Evolutionary conservation across 2,113 vertebrate species (phyloP), one percentile per base, ranked within the genome.

Genomic region (Oreotragus oreotragus): DNA sequence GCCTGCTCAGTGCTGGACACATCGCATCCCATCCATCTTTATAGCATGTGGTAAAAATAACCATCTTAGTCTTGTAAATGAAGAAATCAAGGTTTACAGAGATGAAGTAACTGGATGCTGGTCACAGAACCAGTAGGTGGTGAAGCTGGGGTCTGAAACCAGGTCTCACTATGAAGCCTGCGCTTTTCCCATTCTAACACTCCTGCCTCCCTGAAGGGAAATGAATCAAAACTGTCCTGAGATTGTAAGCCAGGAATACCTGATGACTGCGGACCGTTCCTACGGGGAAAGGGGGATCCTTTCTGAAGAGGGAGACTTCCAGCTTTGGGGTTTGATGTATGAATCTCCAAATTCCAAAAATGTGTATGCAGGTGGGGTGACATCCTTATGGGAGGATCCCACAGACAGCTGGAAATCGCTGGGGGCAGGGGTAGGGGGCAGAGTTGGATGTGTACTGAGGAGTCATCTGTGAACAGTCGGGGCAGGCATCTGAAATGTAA

Each of bases 71-170:
- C 88, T 94, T 80, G 83, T 33, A 91, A 45, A 97, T 45, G 43
- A 95, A 81, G 92, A 97, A 96, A 97, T 62, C 89, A 76, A 94
- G 95, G 57, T 91, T 90, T 96, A 85, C 28, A 88, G 88, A 90
- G 81, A 94, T 77, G 70, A 94, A 92, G 66, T 73, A 43, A 92
- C 70, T 83, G 62, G 85, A 76, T 73, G 45, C 60, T 36, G 57
- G 76, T 91, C 66, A 66, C 92, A 83, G 90, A 94, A 73, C 66
- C 64, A 84, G 7, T 43, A 95, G 76, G 60, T 64, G 49, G 77
- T 60, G 45, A 70, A 77, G 85, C 30, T 85, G 55, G 84, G 64
- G 84, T 83, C 66, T 79, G 80, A 97, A 94, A 86, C 86, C 58
- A 93, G 60, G 17, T 53, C 62, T 92, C 43, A 76, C 36, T 23